Percentiles rank a stretch among this genome's conserved stretches.
Conservation (phyloP, 2,113 vertebrate species). For the Anoura caudifer region DNA sequence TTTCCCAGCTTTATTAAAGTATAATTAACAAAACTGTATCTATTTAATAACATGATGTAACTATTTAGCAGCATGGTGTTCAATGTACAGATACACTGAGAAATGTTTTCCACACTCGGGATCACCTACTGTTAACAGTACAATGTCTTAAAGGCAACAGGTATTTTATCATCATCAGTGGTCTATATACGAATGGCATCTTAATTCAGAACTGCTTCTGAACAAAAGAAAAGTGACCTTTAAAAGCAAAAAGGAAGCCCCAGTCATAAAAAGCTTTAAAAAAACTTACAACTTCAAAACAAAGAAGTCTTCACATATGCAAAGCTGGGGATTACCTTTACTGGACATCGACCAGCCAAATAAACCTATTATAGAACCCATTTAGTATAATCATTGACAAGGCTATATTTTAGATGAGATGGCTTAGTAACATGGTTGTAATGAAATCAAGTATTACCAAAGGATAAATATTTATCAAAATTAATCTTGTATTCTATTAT, state of each 20-base stretch:
- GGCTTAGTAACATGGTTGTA: neutral
- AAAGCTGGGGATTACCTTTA: neutral
- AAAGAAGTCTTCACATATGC: neutral
- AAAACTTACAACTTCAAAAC: conserved; percentile 17
- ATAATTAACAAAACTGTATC: neutral
- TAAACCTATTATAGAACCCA: neutral
- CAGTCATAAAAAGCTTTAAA: neutral
- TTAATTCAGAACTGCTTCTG: neutral
- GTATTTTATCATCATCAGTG: neutral
- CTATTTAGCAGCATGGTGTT: neutral
- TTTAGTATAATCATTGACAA: neutral
- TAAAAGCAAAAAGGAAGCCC: neutral
- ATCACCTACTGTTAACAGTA: neutral
- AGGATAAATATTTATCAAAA: neutral
- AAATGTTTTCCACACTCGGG: neutral
- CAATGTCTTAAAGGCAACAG: neutral
- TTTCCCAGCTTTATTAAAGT: neutral
- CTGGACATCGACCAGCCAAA: neutral
- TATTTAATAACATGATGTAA: neutral
- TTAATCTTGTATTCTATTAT: neutral
- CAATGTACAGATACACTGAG: neutral
- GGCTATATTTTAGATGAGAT: neutral
- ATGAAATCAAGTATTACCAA: neutral
- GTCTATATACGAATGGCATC: neutral
- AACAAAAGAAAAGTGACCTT: neutral